Conservation (phyloP, 2,888 invertebrate species). For the Stenodema calcarata region DNA sequence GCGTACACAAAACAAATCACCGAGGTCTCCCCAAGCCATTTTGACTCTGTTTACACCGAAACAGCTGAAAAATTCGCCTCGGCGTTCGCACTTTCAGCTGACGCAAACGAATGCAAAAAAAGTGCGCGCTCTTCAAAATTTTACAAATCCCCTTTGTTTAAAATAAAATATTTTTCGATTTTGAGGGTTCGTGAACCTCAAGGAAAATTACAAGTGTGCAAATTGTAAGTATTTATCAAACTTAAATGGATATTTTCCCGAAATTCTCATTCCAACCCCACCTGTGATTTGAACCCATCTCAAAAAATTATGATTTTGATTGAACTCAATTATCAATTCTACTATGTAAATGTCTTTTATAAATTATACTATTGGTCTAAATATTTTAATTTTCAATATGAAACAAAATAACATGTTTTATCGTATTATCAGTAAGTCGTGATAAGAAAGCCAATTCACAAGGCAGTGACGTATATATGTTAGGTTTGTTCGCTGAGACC, state of each 20-base stretch:
- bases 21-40: conserved; percentile 50
- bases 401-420: background rate
- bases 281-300: background rate
- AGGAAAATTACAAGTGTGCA: background rate
- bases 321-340: background rate
- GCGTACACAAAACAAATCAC: background rate
- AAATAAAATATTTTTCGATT: conserved; percentile 21
- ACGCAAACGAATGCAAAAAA: conserved; percentile 46
- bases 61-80: conserved; percentile 53
- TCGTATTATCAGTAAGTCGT: background rate
- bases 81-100: conserved; percentile 31
- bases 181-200: background rate
- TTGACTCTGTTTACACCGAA: conserved; percentile 51
- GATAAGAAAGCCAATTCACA: background rate
- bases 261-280: background rate
- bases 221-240: background rate
- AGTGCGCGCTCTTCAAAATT: conserved; percentile 43
- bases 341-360: background rate
- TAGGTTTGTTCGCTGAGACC: too few relatives aligned
- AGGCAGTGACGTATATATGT: conserved; percentile 3
- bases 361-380: background rate
- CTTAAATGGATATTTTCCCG: background rate
- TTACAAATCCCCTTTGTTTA: conserved; percentile 24
- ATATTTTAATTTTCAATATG: background rate
- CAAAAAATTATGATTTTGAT: background rate